Evolutionary conservation across 2,888 invertebrate genomes (phyloP).

Genomic region (Melangyna quadrimaculata): DNA sequence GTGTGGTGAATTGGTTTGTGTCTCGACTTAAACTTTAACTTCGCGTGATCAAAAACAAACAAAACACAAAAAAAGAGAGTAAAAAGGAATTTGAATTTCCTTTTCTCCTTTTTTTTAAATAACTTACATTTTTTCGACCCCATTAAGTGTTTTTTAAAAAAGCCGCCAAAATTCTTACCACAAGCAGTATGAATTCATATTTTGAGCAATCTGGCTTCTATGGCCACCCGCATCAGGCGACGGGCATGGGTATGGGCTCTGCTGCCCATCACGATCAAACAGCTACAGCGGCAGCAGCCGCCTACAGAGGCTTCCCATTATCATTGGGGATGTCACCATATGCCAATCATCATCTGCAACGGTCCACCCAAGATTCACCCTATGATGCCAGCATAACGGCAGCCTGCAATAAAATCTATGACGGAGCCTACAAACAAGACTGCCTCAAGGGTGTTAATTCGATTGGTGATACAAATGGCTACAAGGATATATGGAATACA

Average conservation of each 20-base stretch:
- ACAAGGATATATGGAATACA: slow-evolving; percentile 86
- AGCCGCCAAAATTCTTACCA: slow-evolving; percentile 81
- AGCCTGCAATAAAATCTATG: slow-evolving; percentile 87
- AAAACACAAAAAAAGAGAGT: not conserved
- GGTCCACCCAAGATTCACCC: slow-evolving; percentile 94
- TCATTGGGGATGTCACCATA: slow-evolving; percentile 93
- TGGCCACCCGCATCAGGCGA: slow-evolving; percentile 93
- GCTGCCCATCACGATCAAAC: slow-evolving; percentile 89
- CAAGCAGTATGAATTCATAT: slow-evolving; percentile 92
- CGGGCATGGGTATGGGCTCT: slow-evolving; percentile 85
- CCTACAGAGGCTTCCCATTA: slow-evolving; percentile 92
- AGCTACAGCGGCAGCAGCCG: slow-evolving; percentile 84
- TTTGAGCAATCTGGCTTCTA: slow-evolving; percentile 98
- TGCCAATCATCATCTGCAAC: slow-evolving; percentile 88
- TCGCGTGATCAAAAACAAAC: slow-evolving; percentile 36
- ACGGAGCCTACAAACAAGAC: slow-evolving; percentile 85
- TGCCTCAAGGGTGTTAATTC: slow-evolving; percentile 85
- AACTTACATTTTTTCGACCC: slow-evolving; percentile 30
- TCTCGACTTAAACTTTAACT: slow-evolving; percentile 50
- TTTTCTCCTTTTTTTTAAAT: not conserved
- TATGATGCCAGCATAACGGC: slow-evolving; percentile 95
- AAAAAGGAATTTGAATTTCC: not conserved
- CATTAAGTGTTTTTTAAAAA: slow-evolving; percentile 57
- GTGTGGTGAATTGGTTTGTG: slow-evolving; percentile 70
- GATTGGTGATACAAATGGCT: slow-evolving; percentile 82